Conservation (phyloP, 2,888 invertebrate genomes). For the Bellardia pandia region DNA sequence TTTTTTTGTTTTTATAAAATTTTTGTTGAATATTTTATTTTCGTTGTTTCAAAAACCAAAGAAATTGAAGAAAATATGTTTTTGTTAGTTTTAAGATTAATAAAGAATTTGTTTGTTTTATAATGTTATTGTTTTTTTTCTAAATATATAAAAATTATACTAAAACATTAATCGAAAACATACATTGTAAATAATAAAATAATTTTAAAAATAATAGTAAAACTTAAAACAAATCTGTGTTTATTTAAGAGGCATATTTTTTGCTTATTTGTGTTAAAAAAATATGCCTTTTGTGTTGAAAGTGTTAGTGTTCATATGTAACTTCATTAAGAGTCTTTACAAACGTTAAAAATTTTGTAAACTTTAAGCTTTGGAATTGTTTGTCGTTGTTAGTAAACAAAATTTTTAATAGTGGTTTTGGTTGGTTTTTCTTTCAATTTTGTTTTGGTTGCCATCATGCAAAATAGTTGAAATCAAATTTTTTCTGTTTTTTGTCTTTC, state of each 20-base stretch:
- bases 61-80: constrained; percentile 73
- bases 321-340: constrained; percentile 84
- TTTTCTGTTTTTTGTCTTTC: constrained; percentile 67
- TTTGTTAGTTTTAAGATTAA: constrained; percentile 69
- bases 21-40: constrained; percentile 21
- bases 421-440: constrained; percentile 30
- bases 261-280: neutral
- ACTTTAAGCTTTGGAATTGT: constrained; percentile 26
- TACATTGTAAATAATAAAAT: constrained; percentile 33
- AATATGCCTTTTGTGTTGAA: neutral
- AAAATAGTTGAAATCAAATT: constrained; percentile 82
- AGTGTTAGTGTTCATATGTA: constrained; percentile 74
- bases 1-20: constrained; percentile 62
- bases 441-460: constrained; percentile 77
- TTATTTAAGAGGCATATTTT: neutral
- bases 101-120: constrained; percentile 32
- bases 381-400: constrained; percentile 57
- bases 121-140: constrained; percentile 13
- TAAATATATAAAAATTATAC: constrained; percentile 19
- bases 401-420: constrained; percentile 71
- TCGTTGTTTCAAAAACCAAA: constrained; percentile 60
- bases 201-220: constrained; percentile 65
- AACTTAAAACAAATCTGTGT: neutral
- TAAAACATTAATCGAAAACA: constrained; percentile 26
- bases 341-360: constrained; percentile 79